phyloP scores from a whole-genome alignment of 2,113 vertebrate genomes.

The Hemichromis elongatus region DNA sequence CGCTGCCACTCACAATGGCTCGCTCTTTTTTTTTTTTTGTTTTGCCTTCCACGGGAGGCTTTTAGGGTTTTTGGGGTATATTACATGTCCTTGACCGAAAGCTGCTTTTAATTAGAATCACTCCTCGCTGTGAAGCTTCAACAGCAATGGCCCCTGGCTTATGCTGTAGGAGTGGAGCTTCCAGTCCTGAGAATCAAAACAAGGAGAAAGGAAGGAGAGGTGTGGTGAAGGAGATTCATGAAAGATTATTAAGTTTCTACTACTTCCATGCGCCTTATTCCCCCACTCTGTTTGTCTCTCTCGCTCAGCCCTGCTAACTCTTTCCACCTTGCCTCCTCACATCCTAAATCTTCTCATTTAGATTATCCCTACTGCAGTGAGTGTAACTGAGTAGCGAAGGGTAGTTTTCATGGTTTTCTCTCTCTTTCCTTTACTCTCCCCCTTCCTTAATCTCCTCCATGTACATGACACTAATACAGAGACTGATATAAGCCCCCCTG shows the following conservation, averaged over 20 bases:
- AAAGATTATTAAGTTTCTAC: background rate
- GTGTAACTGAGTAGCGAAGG: slow-evolving; percentile 18
- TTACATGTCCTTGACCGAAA: slow-evolving; percentile 17
- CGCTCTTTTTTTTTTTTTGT: background rate
- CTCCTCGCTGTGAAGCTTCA: background rate
- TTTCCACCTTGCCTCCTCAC: slow-evolving; percentile 17
- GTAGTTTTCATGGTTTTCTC: slow-evolving; percentile 11
- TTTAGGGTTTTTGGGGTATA: background rate
- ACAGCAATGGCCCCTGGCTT: background rate
- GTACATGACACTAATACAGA: slow-evolving; percentile 69
- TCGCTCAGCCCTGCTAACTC: background rate
- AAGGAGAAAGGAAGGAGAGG: background rate
- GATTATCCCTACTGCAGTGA: slow-evolving; percentile 38
- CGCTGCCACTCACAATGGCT: background rate
- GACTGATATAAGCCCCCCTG: slow-evolving; percentile 60
- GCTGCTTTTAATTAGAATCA: slow-evolving; percentile 16
- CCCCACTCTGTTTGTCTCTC: background rate
- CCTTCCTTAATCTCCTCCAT: slow-evolving; percentile 47
- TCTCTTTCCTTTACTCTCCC: background rate
- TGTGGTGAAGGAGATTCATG: background rate
- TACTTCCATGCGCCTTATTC: background rate
- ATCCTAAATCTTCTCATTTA: slow-evolving; percentile 48
- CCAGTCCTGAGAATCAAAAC: background rate
- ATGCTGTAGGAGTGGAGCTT: background rate
- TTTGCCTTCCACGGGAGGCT: background rate